Base-by-base conservation (phyloP, 2,113 vertebrate genomes). In the Scolopax mira region DNA sequence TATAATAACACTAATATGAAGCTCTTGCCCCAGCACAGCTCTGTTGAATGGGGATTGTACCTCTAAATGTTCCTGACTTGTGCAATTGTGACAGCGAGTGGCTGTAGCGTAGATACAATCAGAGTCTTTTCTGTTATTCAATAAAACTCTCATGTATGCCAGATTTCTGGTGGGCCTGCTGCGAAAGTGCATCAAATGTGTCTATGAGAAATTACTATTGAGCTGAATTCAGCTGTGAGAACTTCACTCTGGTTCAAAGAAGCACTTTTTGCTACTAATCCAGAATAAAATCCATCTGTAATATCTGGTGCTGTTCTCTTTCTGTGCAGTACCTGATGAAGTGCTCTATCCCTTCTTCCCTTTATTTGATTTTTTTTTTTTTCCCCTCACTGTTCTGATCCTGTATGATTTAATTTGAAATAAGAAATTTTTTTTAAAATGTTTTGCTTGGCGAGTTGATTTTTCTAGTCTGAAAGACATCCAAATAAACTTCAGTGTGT, bases 1-100 rank as follows among this genome's bases (percentile, higher is more conserved):
- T 62, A 27, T n/a, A 3, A 7, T 55, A 31, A 14, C 54, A 67
- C 16, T 22, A 9, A 0, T 3, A 3, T 3, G 33, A 64, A 55
- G 27, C 1, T 2, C n/a, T 66, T 15, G 5, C 3, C 22, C 41
- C n/a, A 42, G 35, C 78, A 17, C 3, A 3, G 62, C 51, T 55
- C 49, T 88, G 5, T 13, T 57, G 30, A 5, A 57, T 1, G 9
- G 35, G 41, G 48, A 2, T 21, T 48, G 28, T 46, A 54, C 41
- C 66, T 41, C 49, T 79, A 51, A 21, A 64, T 0, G 0, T 46
- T 70, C 37, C 33, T 31, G 51, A 16, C 25, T 65, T 37, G 18
- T 52, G 66, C n/a, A 58, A 0, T 27, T 44, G 28, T 70, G 74
- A 30, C n/a, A 54, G 66, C 23, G 41, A 79, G 24, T 22, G 27